phyloP scores from a whole-genome alignment of 1,140 invertebrate species.

The Tetramorium alpestre region DNA sequence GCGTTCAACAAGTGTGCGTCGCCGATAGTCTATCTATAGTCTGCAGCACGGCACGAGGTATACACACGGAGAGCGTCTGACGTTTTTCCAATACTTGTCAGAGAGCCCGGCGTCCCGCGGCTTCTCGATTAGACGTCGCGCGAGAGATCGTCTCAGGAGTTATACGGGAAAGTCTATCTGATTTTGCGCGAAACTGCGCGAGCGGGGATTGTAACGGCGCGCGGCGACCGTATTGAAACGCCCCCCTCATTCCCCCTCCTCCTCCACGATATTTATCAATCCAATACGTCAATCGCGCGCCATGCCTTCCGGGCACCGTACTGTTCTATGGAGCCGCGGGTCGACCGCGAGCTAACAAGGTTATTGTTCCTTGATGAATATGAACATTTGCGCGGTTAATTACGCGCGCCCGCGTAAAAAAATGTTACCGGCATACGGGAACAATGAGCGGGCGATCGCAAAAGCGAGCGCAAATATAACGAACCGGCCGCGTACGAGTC shows the following conservation, averaged over 20 bases:
- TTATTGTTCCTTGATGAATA: slow-evolving; percentile 62
- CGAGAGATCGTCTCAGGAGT: not conserved
- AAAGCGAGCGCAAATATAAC: slow-evolving; percentile 57
- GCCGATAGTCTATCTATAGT: slow-evolving; percentile 78
- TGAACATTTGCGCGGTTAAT: slow-evolving; percentile 61
- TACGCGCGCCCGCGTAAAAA: slow-evolving; percentile 48
- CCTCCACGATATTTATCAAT: slow-evolving; percentile 46
- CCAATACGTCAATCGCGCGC: slow-evolving; percentile 51
- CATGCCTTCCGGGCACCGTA: slow-evolving; percentile 32
- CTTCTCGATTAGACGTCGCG: not conserved
- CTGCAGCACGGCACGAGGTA: slow-evolving; percentile 3
- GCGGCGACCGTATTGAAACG: slow-evolving; percentile 13
- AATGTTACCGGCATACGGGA: slow-evolving; percentile 39
- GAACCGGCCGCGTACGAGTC: slow-evolving; percentile 16
- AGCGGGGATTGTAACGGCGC: not conserved
- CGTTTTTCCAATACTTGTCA: slow-evolving; percentile 34
- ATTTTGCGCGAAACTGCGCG: not conserved
- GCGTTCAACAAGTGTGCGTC: slow-evolving; percentile 85
- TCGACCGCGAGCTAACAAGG: slow-evolving; percentile 56
- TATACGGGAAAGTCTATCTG: not conserved
- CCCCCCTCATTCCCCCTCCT: not conserved
- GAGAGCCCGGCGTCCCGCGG: not conserved
- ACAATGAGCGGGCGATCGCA: slow-evolving; percentile 51
- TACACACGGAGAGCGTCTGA: not conserved
- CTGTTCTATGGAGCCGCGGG: slow-evolving; percentile 36